These are phyloP conservation scores for Danio albolineatus DNA, from an alignment of 2,797 vertebrate species.

Conservation along the genomic window DNA sequence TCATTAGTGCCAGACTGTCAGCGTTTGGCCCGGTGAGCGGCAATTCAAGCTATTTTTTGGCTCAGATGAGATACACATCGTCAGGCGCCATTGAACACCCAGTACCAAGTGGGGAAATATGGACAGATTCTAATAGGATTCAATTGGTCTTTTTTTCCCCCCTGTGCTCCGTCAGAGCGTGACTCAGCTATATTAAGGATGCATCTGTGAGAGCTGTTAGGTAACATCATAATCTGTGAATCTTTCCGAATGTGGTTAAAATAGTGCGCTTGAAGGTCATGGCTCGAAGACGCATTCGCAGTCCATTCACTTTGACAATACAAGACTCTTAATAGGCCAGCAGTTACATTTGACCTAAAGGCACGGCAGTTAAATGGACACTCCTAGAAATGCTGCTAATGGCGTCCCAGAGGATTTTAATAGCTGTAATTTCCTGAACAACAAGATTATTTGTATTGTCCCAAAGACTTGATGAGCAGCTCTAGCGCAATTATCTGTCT, in stretches of 20 bases:
- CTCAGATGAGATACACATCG: slow-evolving; percentile 27
- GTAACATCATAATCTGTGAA: slow-evolving; percentile 20
- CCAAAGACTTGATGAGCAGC: background rate
- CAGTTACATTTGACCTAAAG: background rate
- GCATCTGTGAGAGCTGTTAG: background rate
- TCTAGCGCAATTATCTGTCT: background rate
- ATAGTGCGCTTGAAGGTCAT: slow-evolving; percentile 13
- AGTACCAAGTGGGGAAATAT: background rate
- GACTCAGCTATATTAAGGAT: slow-evolving; percentile 29
- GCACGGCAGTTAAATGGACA: background rate
- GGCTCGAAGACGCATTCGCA: slow-evolving; percentile 1
- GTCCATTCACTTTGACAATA: background rate
- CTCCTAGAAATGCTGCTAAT: background rate
- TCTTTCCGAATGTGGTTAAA: slow-evolving; percentile 14
- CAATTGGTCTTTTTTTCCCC: slow-evolving; percentile 8
- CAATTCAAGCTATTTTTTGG: slow-evolving; percentile 38
- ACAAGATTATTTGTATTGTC: background rate
- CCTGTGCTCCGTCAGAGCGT: background rate
- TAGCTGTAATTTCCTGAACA: background rate
- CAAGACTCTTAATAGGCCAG: slow-evolving; percentile 8
- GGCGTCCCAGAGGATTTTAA: background rate
- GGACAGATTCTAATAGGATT: slow-evolving; percentile 35
- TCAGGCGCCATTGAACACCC: slow-evolving; percentile 9
- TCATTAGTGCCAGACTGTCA: slow-evolving; percentile 46
- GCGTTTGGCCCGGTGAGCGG: slow-evolving; percentile 17